These are phyloP conservation scores for Agapornis canus DNA, from an alignment of 2,797 vertebrate genomes.

Conservation along the genomic window DNA sequence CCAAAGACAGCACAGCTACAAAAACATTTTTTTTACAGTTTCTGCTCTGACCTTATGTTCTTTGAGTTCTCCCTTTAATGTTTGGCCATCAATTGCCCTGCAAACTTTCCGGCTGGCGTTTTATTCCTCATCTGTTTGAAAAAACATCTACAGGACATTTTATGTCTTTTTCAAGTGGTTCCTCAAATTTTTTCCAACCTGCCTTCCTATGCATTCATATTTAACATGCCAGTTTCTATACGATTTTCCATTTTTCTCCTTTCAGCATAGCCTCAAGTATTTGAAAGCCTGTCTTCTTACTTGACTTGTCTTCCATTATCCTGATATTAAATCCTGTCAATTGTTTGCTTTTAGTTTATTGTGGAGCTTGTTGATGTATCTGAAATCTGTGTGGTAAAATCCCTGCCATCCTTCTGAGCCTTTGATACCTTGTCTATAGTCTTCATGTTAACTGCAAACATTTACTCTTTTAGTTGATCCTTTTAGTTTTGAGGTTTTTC, in stretches of 20 bases:
- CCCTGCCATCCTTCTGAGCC: not conserved
- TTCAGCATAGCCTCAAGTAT: not conserved
- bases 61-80: not conserved
- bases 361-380: not conserved
- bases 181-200: not conserved
- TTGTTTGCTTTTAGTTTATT: not conserved
- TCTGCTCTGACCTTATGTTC: not conserved
- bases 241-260: constrained; percentile 12
- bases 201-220: not conserved
- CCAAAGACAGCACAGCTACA: not conserved
- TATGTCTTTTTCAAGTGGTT: not conserved
- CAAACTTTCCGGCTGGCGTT: not conserved
- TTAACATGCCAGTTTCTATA: not conserved
- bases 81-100: not conserved
- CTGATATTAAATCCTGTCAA: not conserved
- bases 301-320: not conserved
- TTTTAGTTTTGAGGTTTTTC: not conserved
- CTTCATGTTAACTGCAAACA: not conserved
- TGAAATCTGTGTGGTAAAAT: not conserved
- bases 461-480: not conserved
- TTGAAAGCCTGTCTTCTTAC: not conserved
- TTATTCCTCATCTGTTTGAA: not conserved
- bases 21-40: not conserved
- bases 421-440: not conserved
- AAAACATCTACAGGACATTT: not conserved